phyloP scores from a whole-genome alignment of 2,888 invertebrate species.

The Venustoraphidia nigricollis region DNA sequence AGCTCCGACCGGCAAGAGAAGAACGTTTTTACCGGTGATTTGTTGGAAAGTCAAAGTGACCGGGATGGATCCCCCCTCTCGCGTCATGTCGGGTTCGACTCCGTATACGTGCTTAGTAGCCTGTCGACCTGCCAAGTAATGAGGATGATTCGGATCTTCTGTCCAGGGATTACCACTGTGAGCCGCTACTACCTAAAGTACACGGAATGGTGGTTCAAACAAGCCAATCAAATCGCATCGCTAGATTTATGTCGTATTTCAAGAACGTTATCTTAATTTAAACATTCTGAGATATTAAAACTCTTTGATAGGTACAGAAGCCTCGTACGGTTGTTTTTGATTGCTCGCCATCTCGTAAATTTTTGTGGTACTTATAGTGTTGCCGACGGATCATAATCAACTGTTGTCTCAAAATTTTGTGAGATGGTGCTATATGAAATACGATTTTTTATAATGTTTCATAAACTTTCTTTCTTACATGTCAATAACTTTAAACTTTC shows the following conservation, averaged over 20 bases:
- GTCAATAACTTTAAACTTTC: too few relatives aligned
- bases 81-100: constrained; percentile 83
- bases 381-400: too few relatives aligned
- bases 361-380: too few relatives aligned
- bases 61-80: constrained; percentile 97
- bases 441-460: too few relatives aligned
- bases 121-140: constrained; percentile 76
- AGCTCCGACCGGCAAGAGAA: constrained; percentile 87
- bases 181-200: constrained; percentile 24
- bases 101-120: constrained; percentile 76
- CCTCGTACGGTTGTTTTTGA: too few relatives aligned
- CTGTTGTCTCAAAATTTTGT: too few relatives aligned
- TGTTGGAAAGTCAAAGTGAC: constrained; percentile 88
- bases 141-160: constrained; percentile 79
- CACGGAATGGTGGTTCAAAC: neutral
- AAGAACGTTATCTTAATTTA: too few relatives aligned
- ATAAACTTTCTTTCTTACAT: too few relatives aligned
- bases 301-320: too few relatives aligned
- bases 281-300: too few relatives aligned
- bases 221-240: neutral
- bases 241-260: neutral
- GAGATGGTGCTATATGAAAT: too few relatives aligned
- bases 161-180: constrained; percentile 87
- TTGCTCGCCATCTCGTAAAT: too few relatives aligned
- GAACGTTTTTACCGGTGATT: constrained; percentile 82